Evolutionary conservation across 2,888 invertebrate genomes (phyloP), one percentile per base, ranked within the genome.

Genomic region (Melitaea athalia): DNA sequence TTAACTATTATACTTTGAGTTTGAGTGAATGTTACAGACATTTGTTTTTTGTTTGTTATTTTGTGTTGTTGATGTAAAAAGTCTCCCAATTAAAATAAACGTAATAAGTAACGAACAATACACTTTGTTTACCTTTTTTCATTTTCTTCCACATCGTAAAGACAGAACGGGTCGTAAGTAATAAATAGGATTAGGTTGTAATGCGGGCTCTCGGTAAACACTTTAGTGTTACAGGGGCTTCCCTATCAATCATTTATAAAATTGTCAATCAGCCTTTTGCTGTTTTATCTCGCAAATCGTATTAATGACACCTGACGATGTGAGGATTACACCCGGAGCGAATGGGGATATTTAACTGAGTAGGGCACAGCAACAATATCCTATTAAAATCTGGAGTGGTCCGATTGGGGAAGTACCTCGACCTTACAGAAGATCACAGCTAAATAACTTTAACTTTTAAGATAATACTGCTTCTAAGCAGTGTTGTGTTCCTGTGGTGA

Each of bases 181-280:
- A 5, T 11, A 50, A 65, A 65, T 59, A 65, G 50, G 64, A 65
- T 65, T 59, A 65, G 50, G 24, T 55, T 33, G 52, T 59, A 59
- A 65, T 65, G 59, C 64, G 64, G 64, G 64, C 11, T 43, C 42
- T 43, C 42, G n/a, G 59, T 59, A 59, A 52, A 65, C 50, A 65
- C 59, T 59, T 31, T 15, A 31, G 53, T n/a, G 4, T 12, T 14
- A n/a, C n/a, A 33, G 31, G 14, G 53, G 33, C 53, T 55, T 55
- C 53, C n/a, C 14, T 14, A 31, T 24, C 11, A n/a, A 55, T 14
- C 14, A 55, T 55, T 55, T 33, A n/a, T 55, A 55, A 55, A 55
- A 33, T 55, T 55, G 53, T 8, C 53, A 33, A 55, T 55, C 53
- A n/a, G 53, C 31, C 33, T 14, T n/a, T 33, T 31, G 6, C 12